Evolutionary conservation across 2,797 vertebrate species (phyloP), one percentile per base, ranked within the genome.

Genomic region (Acipenser oxyrinchus): DNA sequence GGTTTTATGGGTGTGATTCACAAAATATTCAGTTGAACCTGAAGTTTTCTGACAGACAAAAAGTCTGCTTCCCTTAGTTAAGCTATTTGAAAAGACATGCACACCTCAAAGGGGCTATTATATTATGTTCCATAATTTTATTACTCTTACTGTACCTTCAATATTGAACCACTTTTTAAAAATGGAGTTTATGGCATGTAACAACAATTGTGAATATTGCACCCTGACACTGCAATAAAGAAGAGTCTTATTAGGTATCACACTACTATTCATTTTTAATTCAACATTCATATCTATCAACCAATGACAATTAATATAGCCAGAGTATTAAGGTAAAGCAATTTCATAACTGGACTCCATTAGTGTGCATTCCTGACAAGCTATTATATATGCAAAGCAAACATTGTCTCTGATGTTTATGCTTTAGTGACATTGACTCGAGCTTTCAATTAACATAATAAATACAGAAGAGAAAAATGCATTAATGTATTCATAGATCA

Each of bases 391-490:
- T 62, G 60, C 60, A 62, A 62, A 18, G 60, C 60, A 62, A 62
- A 62, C 2, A 3, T 62, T 62, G 60, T 62, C 60, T 48, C 13
- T 62, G 13, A 62, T 62, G 60, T 62, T 62, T 62, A 62, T 62
- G 18, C 60, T 62, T 62, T 18, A 62, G 60, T 62, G 60, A 62
- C 60, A 62, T 62, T 62, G 60, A 62, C 60, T 62, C 11, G 18
- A 18, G 60, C 60, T 62, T 62, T 62, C 60, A 62, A 62, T 62
- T 62, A 62, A 62, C 60, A 62, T 62, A 62, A 62, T 62, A 62
- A 23, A 62, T 6, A 48, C 7, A 60, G 59, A 60, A 37, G 60
- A 18, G 18, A 62, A 37, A 37, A 62, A 48, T 13, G 60, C 60
- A 62, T n/a, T 62, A 62, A 62, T 62, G 23, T 62, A 62, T 62